Evolutionary conservation across 2,888 invertebrate genomes (phyloP), one percentile per base, ranked within the genome.

Genomic region (Callyntrura guangdongensis): DNA sequence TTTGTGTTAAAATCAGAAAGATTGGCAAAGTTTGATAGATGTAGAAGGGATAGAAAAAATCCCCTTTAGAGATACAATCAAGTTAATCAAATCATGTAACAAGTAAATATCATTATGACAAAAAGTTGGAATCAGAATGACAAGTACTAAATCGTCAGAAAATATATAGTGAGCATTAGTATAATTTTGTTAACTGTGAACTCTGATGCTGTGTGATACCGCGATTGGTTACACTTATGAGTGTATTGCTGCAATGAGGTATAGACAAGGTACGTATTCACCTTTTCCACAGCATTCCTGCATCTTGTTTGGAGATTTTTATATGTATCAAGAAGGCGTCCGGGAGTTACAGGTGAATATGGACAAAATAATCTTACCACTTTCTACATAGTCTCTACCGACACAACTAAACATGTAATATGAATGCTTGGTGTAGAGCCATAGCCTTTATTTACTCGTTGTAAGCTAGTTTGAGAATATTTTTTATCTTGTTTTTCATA

Each of bases 401-500:
- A 14, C n/a, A 56, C 5, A 56, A 17, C 56, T 36, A 36, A 36
- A 36, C 6, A 36, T 49, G 12, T 53, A 53, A 49, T 49, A 49
- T 11, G 67, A 64, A 64, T 27, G 67, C 49, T 27, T 9, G 9
- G 27, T 69, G 64, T 25, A 64, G 8, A 49, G n/a, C 49, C 11
- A 49, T 5, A 6, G 49, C 20, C 22, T 25, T 53, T 77, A 53
- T 77, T 77, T 53, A 77, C 53, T 77, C 25, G 36, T 11, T 47
- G 49, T 22, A 49, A 74, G 47, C 5, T 49, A 47, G 47, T n/a
- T 20, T 5, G 27, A 36, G 11, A 59, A 22, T 14, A 61, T 81
- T 12, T 59, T 49, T 83, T 67, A 67, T 83, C 45, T 47, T 83
- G 49, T 64, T 20, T 9, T 47, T 8, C 67, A 49, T 20, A n/a